phyloP scores from a whole-genome alignment of 1,140 invertebrate genomes.

The Nylanderia fulva region DNA sequence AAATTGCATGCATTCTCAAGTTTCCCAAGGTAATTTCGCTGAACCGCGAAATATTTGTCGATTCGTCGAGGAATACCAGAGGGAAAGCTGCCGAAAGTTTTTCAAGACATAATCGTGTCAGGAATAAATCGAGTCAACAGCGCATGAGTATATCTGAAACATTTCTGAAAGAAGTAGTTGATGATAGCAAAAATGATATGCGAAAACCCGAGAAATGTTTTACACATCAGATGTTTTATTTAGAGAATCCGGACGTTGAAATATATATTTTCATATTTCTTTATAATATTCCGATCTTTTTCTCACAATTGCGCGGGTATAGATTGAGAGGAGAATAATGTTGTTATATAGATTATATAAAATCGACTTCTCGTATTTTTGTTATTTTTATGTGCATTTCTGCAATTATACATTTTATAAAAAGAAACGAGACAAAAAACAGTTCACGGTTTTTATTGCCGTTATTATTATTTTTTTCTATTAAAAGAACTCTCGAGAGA shows the following conservation, averaged over 20 bases:
- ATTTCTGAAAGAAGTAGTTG: background rate
- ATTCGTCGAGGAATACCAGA: background rate
- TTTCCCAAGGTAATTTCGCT: background rate
- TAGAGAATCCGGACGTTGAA: background rate
- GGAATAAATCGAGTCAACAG: conserved; percentile 48
- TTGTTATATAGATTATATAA: background rate
- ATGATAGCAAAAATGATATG: background rate
- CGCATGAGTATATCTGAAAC: conserved; percentile 5
- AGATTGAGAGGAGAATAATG: background rate
- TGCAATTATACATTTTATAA: background rate
- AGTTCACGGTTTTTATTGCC: background rate
- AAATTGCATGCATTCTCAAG: conserved; percentile 49
- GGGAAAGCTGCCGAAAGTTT: conserved; percentile 35
- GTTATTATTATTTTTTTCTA: background rate
- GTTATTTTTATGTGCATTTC: background rate
- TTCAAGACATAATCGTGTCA: conserved; percentile 50
- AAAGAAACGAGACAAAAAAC: background rate
- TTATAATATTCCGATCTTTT: background rate
- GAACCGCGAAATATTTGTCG: conserved; percentile 44
- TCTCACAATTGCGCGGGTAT: too few relatives aligned
- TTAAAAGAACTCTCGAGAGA: background rate
- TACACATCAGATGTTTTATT: background rate
- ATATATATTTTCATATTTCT: background rate
- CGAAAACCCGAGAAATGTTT: background rate
- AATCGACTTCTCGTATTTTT: background rate